Percentiles rank a stretch among this genome's conserved stretches.
Conservation (phyloP, 2,797 vertebrate genomes). For the Acipenser transmontanus region DNA sequence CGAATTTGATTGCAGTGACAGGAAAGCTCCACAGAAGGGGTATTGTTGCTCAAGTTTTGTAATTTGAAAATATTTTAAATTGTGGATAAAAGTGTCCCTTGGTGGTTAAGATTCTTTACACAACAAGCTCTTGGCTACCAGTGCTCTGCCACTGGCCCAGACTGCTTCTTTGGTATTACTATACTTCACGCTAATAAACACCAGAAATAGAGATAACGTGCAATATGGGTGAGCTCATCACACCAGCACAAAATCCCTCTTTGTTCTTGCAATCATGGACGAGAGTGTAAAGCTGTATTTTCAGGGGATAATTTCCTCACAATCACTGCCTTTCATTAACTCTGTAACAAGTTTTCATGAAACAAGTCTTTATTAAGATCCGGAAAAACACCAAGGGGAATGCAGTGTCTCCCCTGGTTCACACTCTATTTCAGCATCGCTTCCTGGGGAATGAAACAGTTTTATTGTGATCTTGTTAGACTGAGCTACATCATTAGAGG, state of each 20-base stretch:
- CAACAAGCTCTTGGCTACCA: not conserved
- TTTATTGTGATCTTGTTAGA: conserved; percentile 40
- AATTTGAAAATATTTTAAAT: not conserved
- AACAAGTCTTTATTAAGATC: conserved; percentile 67
- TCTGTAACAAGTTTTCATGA: conserved; percentile 41
- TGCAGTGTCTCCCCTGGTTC: conserved; percentile 41
- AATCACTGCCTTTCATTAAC: conserved; percentile 66
- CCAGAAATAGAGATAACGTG: conserved; percentile 23
- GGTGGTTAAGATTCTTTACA: not conserved
- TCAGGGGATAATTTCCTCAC: conserved; percentile 59
- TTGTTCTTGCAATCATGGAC: conserved; percentile 60
- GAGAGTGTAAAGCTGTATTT: conserved; percentile 28
- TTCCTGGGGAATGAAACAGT: conserved; percentile 36
- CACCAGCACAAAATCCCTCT: conserved; percentile 54
- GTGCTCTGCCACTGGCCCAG: not conserved
- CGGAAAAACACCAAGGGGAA: conserved; percentile 41
- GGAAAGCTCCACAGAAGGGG: no score
- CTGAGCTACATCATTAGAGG: conserved; percentile 46
- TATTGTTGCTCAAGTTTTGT: no score
- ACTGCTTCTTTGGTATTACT: conserved; percentile 1
- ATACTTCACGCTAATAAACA: conserved; percentile 12
- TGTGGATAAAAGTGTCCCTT: not conserved
- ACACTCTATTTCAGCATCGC: conserved; percentile 51
- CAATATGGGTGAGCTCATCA: conserved; percentile 57
- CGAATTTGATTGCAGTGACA: no score